Evolutionary conservation across 2,888 invertebrate genomes (phyloP), one percentile per base, ranked within the genome.

Genomic region (Metalampra italica): DNA sequence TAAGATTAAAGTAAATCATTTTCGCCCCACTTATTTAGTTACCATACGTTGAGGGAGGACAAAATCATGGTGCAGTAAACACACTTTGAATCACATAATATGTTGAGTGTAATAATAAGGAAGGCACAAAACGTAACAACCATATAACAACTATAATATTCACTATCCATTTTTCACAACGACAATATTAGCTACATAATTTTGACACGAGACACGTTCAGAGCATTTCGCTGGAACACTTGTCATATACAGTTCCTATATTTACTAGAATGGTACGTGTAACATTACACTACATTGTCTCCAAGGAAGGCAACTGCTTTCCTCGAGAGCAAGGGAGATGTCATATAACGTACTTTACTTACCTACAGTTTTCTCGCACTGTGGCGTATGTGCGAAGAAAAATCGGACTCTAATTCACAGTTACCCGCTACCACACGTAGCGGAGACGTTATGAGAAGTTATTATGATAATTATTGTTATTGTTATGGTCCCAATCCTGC

Each of bases 391-490:
- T 43, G 51, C 39, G 14, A 52, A 61, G 62, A 64, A 62, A 66
- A 59, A 59, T 60, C 54, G 51, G 47, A 47, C 55, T 50, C 44
- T 64, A 50, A 54, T 53, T 63, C 61, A 59, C 53, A 56, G 53
- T 66, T 64, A 57, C 58, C n/a, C 46, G 56, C 50, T 54, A 57
- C 54, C 58, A 50, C 45, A 45, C 47, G 47, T 53, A 57, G 44
- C 44, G 53, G 43, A 50, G 53, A 57, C 59, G 49, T 55, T 53
- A 66, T 60, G 66, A 62, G 54, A 59, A 68, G 61, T 61, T 67
- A 68, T 66, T 59, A 60, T 64, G 60, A 68, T 37, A 37, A 49
- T 49, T 40, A 47, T 47, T 40, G 37, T 47, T 46, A 46, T 45
- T n/a, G 12, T 43, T 36, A 14, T 14, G 22, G 15, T 22, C 29